Evolutionary conservation across 1,140 invertebrate genomes (phyloP), one percentile per base, ranked within the genome.

Genomic region (Brachionus sp.): DNA sequence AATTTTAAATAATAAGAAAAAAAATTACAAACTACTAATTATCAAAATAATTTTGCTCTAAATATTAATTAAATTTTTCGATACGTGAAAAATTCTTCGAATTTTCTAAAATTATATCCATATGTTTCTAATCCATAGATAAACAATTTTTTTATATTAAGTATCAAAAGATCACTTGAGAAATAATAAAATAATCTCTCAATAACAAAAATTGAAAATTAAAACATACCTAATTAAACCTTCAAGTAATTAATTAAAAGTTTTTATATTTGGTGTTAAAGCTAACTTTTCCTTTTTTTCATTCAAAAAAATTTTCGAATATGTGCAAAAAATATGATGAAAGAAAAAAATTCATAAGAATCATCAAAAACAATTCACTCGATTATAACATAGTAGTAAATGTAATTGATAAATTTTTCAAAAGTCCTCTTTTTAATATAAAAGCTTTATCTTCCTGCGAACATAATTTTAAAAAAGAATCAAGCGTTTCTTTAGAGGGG

Each of bases 331-430:
- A 39, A 10, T 33, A 10, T 33, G 39, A 35, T 37, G 5, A 39
- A 70, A 35, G 66, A 19, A 35, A 70, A 39, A 70, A 70, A 12
- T 37, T 70, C n/a, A 70, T 70, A 42, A 33, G 37, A 70, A 70
- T 70, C 16, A 70, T 70, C 10, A 37, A 70, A 39, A 42, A 70
- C 19, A 39, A 70, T 39, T 70, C 66, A 33, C 37, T 70, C 16
- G 66, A 70, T 19, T 70, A 70, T 16, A 25, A n/a, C 16, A 12
- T 70, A 16, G 19, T 37, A 19, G 19, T 16, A 39, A 39, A 39
- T 7, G 23, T 7, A n/a, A 70, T 70, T 10, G 66, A 39, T 39
- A 70, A n/a, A n/a, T 70, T 16, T 70, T 39, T 70, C 2, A 44
- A 70, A 39, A 70, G 16, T 70, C 16, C 33, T 39, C 37, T 70